Percentiles rank a stretch among this genome's conserved stretches.
Conservation (phyloP, 2,888 invertebrate species). For the Anorthoa munda region DNA sequence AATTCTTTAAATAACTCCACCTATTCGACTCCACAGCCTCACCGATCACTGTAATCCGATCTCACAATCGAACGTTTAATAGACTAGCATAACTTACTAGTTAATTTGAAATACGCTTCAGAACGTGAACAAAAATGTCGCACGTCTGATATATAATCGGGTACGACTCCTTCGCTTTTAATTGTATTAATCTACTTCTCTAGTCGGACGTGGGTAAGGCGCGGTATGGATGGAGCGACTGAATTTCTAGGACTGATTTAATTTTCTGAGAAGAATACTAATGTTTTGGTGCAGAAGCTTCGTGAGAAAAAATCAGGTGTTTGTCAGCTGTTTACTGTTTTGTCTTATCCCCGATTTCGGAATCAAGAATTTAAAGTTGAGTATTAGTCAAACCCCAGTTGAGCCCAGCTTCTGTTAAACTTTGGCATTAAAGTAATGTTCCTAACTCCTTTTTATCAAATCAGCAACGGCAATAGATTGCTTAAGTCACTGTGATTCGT, state of each 20-base stretch:
- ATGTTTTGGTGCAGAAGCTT: not conserved
- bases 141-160: conserved; percentile 71
- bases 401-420: too few relatives aligned
- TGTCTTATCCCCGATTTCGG: too few relatives aligned
- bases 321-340: not conserved
- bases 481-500: not conserved
- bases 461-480: too few relatives aligned
- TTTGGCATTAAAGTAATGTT: too few relatives aligned
- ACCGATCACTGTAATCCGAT: conserved; percentile 56
- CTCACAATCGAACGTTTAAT: conserved; percentile 74
- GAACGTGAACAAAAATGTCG: conserved; percentile 62
- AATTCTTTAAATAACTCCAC: not conserved
- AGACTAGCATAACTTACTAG: conserved; percentile 79
- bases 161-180: conserved; percentile 65
- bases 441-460: too few relatives aligned
- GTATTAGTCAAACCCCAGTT: too few relatives aligned
- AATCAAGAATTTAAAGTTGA: too few relatives aligned
- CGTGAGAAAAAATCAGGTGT: too few relatives aligned
- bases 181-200: conserved; percentile 66
- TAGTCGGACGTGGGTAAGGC: conserved; percentile 36
- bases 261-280: not conserved
- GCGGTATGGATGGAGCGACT: not conserved
- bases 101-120: conserved; percentile 73
- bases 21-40: conserved; percentile 56
- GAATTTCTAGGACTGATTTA: not conserved